phyloP scores from a whole-genome alignment of 2,888 invertebrate species.

The Itoplectis maculator region DNA sequence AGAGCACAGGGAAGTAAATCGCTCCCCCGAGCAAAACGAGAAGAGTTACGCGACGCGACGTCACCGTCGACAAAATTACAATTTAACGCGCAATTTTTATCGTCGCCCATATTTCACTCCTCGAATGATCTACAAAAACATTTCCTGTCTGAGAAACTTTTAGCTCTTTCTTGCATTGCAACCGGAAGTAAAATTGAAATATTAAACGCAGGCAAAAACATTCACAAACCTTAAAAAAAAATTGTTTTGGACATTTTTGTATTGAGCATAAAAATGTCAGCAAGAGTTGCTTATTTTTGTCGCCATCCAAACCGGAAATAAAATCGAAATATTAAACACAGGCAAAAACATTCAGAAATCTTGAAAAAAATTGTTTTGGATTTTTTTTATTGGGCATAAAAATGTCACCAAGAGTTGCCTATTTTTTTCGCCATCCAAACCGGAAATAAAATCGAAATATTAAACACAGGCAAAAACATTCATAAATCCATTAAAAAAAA shows the following conservation, averaged over 20 bases:
- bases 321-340: not conserved
- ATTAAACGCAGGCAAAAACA: too few species aligned
- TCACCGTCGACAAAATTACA: conserved; percentile 9
- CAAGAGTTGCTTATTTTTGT: not conserved
- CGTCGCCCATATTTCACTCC: conserved; percentile 13
- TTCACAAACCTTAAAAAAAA: too few species aligned
- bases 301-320: not conserved
- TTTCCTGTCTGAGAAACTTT: conserved; percentile 2
- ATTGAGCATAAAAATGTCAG: not conserved
- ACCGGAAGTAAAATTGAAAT: not conserved
- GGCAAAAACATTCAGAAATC: too few species aligned
- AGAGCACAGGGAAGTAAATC: conserved; percentile 17
- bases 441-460: not conserved
- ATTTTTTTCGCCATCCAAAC: not conserved
- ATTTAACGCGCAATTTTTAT: not conserved
- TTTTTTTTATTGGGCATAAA: not conserved
- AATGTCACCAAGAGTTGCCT: not conserved
- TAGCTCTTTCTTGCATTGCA: not conserved
- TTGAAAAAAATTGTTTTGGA: too few species aligned
- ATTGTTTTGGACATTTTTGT: not conserved
- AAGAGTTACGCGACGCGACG: conserved; percentile 38
- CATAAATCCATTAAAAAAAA: too few species aligned
- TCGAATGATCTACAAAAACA: conserved; percentile 4
- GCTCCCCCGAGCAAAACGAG: conserved; percentile 50
- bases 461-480: too few species aligned